Base-by-base conservation (phyloP, 2,113 vertebrate genomes). In the Synodontis membranacea region DNA sequence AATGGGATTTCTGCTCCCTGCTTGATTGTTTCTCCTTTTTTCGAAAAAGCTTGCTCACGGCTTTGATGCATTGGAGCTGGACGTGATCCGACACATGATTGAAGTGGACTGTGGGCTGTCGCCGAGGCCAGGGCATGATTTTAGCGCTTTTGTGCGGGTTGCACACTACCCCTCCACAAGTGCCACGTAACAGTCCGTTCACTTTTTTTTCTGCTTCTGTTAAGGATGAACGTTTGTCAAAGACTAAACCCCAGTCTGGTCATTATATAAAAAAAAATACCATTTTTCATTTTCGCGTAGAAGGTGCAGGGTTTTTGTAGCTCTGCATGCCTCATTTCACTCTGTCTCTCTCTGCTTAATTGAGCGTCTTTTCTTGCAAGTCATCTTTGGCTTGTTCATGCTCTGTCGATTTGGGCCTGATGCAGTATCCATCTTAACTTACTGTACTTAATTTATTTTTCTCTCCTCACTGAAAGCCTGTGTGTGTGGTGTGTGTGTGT, bases 1-100 rank as follows among this genome's bases (percentile, higher is more conserved):
- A 88, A 88, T 90, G 75, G 86, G 83, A 87, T 89, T 87, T 84
- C 80, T 87, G 89, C 68, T 78, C 80, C 76, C 85, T 86, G 50
- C 4, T 46, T 86, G 46, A 70, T 66, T 83, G 86, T 87, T 34
- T 56, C 72, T 88, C 39, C 72, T 3, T 70, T 28, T 76, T 68
- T 42, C 79, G 37, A 82, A 74, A 74, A 62, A 84, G 80, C 28
- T 50, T 37, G 25, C 19, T n/a, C 42, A 68, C 23, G 56, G 64
- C 34, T 88, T 87, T 89, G 89, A 90, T 89, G 75, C 84, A 89
- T 89, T 89, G 86, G 62, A 81, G 58, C 10, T 62, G 86, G 83
- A 89, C 87, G 42, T 68, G 56, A 84, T 70, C 87, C 44, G 86
- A 87, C 87, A 84, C 34, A 54, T 87, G 83, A 87, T 83, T 82